Base-by-base conservation (phyloP, 2,888 invertebrate genomes). In the Brachynemurus nebulosus region DNA sequence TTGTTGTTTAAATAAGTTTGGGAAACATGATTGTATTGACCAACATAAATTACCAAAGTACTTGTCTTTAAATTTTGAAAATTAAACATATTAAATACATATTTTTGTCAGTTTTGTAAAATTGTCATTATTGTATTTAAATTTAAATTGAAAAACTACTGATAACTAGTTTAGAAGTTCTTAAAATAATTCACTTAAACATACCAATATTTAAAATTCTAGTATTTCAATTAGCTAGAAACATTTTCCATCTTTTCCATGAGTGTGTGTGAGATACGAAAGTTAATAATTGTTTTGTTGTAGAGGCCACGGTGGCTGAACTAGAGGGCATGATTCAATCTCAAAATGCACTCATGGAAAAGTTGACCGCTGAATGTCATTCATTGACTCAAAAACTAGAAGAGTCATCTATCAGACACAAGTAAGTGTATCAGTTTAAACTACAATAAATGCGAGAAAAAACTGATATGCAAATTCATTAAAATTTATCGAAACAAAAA, bases 301-400 rank as follows among this genome's bases (percentile, higher is more conserved):
- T 80, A 86, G 86, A 80, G 75, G 80, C 82, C 71, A 86, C 85
- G 64, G 86, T 88, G 69, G 79, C 80, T 72, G 86, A 84, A 71
- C 79, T 89, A 72, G 88, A 88, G 76, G 77, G 80, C 67, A 81
- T 86, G 80, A 79, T 89, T 71, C 81, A 80, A 70, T 84, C 81
- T 70, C 88, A 89, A 79, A 86, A 84, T 77, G 80, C 80, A 77
- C 83, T 86, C 78, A 84, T 88, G 81, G 86, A 86, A 74, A 86
- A 83, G 78, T 78, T 89, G 69, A 85, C 86, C 64, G 76, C 74
- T 64, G 86, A 89, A 74, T 88, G 88, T 75, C 86, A 84, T 72
- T 75, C 75, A 69, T 78, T 89, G 69, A 88, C 88, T 64, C 76
- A 80, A 71, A 86, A 84, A 76, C 78, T 89, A 74, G 88, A 89